Evolutionary conservation across 2,888 invertebrate species (phyloP), one percentile per base, ranked within the genome.

Genomic region (Morpho helenor): DNA sequence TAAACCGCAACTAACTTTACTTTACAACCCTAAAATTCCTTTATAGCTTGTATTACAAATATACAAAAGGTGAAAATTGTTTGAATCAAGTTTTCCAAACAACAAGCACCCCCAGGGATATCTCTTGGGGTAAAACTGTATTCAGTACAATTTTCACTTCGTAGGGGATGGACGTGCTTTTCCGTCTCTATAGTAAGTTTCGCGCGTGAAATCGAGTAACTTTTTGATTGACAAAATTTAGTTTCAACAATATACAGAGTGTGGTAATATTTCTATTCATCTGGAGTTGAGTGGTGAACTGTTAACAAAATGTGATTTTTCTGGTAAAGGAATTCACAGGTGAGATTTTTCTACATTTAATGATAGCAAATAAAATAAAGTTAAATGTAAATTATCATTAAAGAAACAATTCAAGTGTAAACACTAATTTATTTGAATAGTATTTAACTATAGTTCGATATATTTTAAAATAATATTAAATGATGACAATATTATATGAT

Each of bases 141-240:
- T 55, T 44, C 55, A 65, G 59, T 59, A 56, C 54, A 42, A 55
- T 51, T 47, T 47, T 23, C 31, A 50, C 52, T 49, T 53, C 22
- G 39, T 39, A 10, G 55, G 57, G 66, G 60, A 56, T 60, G 64
- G 62, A 62, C 65, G 67, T 55, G 52, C 59, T 43, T 60, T 51
- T 49, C 16, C n/a, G 51, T 51, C 9, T 23, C 42, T n/a, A 47
- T 53, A 48, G 52, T 51, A 63, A 65, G 64, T 67, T 67, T 51
- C 60, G 62, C 51, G 56, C 49, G 52, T 45, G 54, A 55, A 50
- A 51, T 56, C 59, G 61, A 51, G 55, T 55, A 61, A 65, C 59
- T 61, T 62, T 63, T 39, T 22, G 48, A 55, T 57, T 52, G 52
- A 41, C 40, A 52, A 45, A 45, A 8, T n/a, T 45, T 52, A 48